These are phyloP conservation scores for Helicolenus hilgendorfi DNA, from an alignment of 2,797 vertebrate genomes.

Conservation along the genomic window DNA sequence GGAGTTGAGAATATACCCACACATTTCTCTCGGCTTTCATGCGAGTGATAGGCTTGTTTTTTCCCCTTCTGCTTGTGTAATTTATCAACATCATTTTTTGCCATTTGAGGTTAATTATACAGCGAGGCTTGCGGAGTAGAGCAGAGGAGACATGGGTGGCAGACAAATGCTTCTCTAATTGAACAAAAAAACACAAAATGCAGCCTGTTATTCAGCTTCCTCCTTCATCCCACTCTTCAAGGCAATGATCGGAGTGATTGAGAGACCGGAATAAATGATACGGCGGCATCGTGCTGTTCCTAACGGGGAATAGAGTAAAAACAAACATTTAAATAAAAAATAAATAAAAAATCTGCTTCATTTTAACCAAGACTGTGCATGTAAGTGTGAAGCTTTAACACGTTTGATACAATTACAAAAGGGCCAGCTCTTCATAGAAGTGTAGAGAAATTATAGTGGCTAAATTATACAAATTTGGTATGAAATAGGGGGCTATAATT, in stretches of 20 bases:
- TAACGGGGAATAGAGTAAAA: neutral
- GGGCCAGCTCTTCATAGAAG: slow-evolving; percentile 32
- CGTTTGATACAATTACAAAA: slow-evolving; percentile 59
- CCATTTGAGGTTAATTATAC: slow-evolving; percentile 91
- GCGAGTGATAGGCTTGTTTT: slow-evolving; percentile 85
- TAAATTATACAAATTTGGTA: slow-evolving; percentile 86
- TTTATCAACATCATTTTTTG: slow-evolving; percentile 91
- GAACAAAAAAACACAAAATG: slow-evolving; percentile 85
- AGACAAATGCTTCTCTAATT: slow-evolving; percentile 89
- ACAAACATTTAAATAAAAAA: neutral
- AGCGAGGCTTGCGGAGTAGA: slow-evolving; percentile 81
- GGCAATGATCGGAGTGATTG: slow-evolving; percentile 63
- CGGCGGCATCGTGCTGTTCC: slow-evolving; percentile 3
- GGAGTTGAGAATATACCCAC: slow-evolving; percentile 89
- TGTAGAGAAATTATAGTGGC: slow-evolving; percentile 60
- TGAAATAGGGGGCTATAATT: slow-evolving; percentile 85
- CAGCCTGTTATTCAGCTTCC: slow-evolving; percentile 72
- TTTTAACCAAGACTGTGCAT: neutral
- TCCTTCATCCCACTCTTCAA: slow-evolving; percentile 76
- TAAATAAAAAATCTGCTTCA: neutral
- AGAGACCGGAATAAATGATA: slow-evolving; percentile 54
- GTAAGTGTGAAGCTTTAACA: slow-evolving; percentile 27
- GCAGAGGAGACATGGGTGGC: slow-evolving; percentile 87
- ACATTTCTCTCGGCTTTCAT: slow-evolving; percentile 90
- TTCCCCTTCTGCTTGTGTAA: slow-evolving; percentile 83